These are phyloP conservation scores for Drosophila kurseongensis DNA, from an alignment of 1,140 invertebrate genomes.

Conservation along the genomic window DNA sequence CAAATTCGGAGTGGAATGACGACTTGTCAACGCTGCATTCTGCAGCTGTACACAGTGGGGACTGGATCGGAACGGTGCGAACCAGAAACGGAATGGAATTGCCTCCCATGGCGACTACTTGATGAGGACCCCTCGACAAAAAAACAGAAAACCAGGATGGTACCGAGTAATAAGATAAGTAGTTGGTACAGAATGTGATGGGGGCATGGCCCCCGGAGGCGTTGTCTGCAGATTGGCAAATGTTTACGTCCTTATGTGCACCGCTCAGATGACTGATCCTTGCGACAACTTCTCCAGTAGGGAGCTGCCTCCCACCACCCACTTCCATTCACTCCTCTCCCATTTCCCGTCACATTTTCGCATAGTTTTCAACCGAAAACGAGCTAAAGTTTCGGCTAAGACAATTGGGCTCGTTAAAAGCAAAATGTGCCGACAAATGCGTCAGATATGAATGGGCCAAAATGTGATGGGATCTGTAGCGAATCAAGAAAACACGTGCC, in stretches of 20 bases:
- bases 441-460: conserved; percentile 17
- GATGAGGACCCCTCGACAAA: conserved; percentile 19
- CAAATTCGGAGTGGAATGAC: conserved; percentile 44
- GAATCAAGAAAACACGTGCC: conserved; percentile 39
- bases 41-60: conserved; percentile 56
- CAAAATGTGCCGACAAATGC: conserved; percentile 48
- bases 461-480: conserved; percentile 1
- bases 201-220: background rate
- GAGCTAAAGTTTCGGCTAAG: conserved; percentile 34
- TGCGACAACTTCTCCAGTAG: background rate
- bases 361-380: background rate
- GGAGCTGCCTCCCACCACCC: conserved; percentile 5
- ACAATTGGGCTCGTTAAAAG: conserved; percentile 61
- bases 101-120: conserved; percentile 47
- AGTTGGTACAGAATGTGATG: conserved; percentile 2
- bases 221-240: conserved; percentile 26
- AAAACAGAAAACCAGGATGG: background rate
- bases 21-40: conserved; percentile 75
- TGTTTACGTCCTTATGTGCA: conserved; percentile 24
- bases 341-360: background rate
- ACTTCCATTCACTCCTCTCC: background rate
- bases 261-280: conserved; percentile 10
- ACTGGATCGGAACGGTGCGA: conserved; percentile 18
- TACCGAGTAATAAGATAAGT: conserved; percentile 51
- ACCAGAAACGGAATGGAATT: conserved; percentile 39